phyloP scores from a whole-genome alignment of 2,113 vertebrate genomes.

The Peromyscus californicus region DNA sequence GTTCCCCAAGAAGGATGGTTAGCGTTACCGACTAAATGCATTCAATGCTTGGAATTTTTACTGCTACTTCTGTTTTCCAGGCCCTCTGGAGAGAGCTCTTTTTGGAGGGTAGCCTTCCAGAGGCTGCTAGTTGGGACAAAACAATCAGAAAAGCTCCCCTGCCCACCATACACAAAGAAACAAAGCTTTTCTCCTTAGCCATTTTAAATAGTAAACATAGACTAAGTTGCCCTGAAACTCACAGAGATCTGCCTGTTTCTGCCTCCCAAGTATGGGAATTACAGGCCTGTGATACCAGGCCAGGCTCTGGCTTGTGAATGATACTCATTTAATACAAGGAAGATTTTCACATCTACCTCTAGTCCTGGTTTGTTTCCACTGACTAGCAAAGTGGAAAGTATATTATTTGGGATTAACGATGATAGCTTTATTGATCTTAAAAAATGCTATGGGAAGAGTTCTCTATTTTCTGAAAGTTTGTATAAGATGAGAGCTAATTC shows the following conservation, averaged over 20 bases:
- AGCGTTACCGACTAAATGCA: not conserved
- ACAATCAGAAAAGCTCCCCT: not conserved
- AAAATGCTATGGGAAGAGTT: not conserved
- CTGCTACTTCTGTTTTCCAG: slow-evolving; percentile 10
- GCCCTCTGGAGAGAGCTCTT: not conserved
- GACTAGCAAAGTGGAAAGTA: not conserved
- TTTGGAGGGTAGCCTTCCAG: not conserved
- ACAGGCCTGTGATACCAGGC: not conserved
- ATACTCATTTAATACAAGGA: not conserved
- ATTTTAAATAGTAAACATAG: not conserved
- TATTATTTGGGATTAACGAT: not conserved
- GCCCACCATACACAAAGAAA: not conserved
- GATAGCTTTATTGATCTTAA: not conserved
- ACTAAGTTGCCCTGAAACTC: not conserved
- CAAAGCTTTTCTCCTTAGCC: not conserved
- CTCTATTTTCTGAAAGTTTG: not conserved
- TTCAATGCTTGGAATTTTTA: not conserved
- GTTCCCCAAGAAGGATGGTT: not conserved
- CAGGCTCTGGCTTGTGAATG: not conserved
- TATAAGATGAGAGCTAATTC: not conserved
- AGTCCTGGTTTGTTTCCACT: not conserved
- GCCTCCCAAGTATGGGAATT: not conserved
- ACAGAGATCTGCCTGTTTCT: not conserved
- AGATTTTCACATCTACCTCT: not conserved
- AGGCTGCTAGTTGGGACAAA: not conserved